phyloP scores from a whole-genome alignment of 2,888 invertebrate species.

The Microchrysa polita region DNA sequence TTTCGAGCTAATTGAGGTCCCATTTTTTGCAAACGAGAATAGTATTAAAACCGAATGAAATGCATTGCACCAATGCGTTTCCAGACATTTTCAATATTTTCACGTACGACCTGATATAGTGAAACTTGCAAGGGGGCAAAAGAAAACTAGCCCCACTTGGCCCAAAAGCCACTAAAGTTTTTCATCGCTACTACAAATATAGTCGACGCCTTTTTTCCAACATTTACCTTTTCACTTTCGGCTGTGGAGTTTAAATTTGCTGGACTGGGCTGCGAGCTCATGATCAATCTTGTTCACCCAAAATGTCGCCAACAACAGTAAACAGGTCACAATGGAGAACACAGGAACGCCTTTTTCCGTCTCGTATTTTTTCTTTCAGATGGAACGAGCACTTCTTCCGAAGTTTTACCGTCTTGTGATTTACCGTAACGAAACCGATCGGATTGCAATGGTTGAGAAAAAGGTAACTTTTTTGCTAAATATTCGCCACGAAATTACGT shows the following conservation, averaged over 20 bases:
- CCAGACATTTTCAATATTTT: no score
- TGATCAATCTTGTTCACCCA: conserved; percentile 60
- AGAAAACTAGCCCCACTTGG: no score
- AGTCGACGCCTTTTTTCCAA: no score
- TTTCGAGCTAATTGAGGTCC: no score
- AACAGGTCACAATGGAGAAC: conserved; percentile 15
- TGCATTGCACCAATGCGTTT: no score
- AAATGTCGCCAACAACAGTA: conserved; percentile 18
- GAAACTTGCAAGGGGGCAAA: no score
- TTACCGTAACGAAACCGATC: background rate
- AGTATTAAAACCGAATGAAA: no score
- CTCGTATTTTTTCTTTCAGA: background rate
- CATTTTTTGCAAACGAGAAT: no score
- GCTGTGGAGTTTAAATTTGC: conserved; percentile 73
- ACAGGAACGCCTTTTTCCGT: conserved; percentile 3
- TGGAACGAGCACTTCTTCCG: background rate
- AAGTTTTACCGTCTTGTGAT: background rate
- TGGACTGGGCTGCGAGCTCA: conserved; percentile 83
- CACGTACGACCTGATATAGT: no score
- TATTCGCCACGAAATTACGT: conserved; percentile 18
- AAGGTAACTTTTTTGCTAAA: background rate
- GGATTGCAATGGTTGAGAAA: background rate
- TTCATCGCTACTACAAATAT: no score
- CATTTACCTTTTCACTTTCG: conserved; percentile 74
- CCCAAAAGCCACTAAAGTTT: no score